Conservation (phyloP, 2,888 invertebrate species). For the Nephrotoma flavescens region DNA sequence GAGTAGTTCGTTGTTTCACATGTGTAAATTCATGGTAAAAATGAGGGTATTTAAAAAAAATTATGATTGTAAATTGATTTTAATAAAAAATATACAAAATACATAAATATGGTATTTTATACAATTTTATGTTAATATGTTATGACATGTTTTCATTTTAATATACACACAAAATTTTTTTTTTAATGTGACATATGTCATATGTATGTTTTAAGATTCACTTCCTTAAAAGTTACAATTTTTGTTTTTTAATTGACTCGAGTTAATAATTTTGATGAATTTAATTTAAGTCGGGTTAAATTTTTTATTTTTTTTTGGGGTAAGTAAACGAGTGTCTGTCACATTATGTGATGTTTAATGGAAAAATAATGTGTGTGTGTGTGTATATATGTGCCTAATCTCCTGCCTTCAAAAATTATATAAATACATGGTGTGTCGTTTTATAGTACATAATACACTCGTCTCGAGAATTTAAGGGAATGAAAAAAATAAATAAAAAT, state of each 20-base stretch:
- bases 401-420: too few species aligned
- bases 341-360: not conserved
- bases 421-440: too few species aligned
- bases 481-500: too few species aligned
- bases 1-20: too few species aligned
- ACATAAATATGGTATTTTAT: not conserved
- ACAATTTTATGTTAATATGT: not conserved
- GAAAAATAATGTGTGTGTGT: not conserved
- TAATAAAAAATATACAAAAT: not conserved
- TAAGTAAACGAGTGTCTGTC: not conserved
- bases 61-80: not conserved
- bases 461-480: too few species aligned
- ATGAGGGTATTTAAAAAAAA: not conserved
- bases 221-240: not conserved
- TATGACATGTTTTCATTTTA: not conserved
- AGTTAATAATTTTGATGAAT: not conserved
- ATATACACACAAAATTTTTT: not conserved
- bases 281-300: not conserved
- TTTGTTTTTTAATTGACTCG: not conserved
- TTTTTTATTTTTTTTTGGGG: not conserved
- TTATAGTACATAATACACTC: too few species aligned
- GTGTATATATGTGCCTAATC: too few species aligned
- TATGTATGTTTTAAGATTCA: not conserved
- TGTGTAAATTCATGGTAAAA: not conserved
- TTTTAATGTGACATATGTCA: not conserved